These are phyloP conservation scores for Bombylius major DNA, from an alignment of 2,888 invertebrate genomes.

Conservation along the genomic window DNA sequence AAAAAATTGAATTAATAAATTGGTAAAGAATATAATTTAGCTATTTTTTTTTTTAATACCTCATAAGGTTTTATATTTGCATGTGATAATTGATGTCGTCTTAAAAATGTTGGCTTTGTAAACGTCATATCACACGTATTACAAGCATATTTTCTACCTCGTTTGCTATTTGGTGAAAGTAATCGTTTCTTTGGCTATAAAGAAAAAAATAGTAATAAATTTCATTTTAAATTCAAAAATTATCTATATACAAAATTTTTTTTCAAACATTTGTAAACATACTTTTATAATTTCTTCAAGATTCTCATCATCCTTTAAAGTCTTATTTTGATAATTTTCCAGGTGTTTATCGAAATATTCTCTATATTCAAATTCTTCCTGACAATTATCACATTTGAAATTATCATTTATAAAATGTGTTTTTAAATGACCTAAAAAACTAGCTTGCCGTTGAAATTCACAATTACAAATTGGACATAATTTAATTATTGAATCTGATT, in stretches of 20 bases:
- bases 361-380: conserved; percentile 6
- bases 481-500: too few species aligned
- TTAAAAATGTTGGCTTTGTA: conserved; percentile 17
- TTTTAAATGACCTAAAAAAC: conserved; percentile 15
- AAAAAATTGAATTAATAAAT: not conserved
- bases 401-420: conserved; percentile 9
- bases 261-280: too few species aligned
- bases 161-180: not conserved
- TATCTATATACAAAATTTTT: too few species aligned
- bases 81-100: conserved; percentile 21
- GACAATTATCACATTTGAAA: conserved; percentile 5
- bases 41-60: conserved; percentile 14
- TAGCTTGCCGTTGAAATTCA: conserved; percentile 12
- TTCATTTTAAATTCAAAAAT: too few species aligned
- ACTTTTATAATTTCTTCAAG: too few species aligned
- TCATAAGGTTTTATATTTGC: conserved; percentile 17
- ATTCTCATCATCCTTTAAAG: not conserved
- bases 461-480: conserved; percentile 15
- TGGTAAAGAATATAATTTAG: not conserved
- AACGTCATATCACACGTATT: conserved; percentile 19
- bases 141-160: conserved; percentile 5
- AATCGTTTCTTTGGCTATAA: too few species aligned
- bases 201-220: too few species aligned
- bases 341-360: conserved; percentile 1
- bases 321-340: not conserved